Evolutionary conservation across 2,888 invertebrate genomes (phyloP), one percentile per base, ranked within the genome.

Genomic region (Mimumesa dahlbomi): DNA sequence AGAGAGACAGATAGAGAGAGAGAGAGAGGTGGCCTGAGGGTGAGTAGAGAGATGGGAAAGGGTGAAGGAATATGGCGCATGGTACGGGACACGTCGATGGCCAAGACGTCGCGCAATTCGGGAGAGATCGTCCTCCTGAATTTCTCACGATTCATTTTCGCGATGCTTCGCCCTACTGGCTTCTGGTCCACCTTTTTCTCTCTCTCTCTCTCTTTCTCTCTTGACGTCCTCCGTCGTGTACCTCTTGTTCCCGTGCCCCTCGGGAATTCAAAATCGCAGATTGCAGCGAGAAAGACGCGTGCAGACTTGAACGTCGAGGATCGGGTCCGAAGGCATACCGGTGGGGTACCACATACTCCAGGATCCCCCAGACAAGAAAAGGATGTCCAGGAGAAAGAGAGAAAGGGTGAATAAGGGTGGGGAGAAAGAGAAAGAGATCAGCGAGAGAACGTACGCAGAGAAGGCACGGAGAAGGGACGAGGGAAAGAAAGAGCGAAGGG

Each of bases 91-190:
- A 43, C 46, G 29, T 56, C 50, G 42, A 71, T 54, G 40, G 42
- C 22, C 36, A 16, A 61, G 40, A 58, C 31, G 18, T 38, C 36
- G 34, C 13, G 5, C 11, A 40, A n/a, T n/a, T 14, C 18, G 25
- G 54, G n/a, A n/a, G n/a, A n/a, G n/a, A n/a, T 53, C 49, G 58
- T 42, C 53, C 62, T 57, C 57, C 29, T 61, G 77, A 69, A 73
- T 73, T 61, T 73, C 72, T 65, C 68, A 59, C 61, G 61, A 61
- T 63, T 67, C 73, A 66, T 72, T 76, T 68, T 62, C 56, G 48
- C 58, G 45, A 64, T 38, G 63, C 45, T 46, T 34, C 43, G 29
- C 9, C 11, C 50, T 14, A n/a, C 31, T 11, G 7, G 9, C 6
- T n/a, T n/a, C n/a, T 4, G 31, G 14, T 13, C n/a, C n/a, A n/a